Evolutionary conservation across 1,140 invertebrate genomes (phyloP).

Genomic region (Pristionchus pacificus): DNA sequence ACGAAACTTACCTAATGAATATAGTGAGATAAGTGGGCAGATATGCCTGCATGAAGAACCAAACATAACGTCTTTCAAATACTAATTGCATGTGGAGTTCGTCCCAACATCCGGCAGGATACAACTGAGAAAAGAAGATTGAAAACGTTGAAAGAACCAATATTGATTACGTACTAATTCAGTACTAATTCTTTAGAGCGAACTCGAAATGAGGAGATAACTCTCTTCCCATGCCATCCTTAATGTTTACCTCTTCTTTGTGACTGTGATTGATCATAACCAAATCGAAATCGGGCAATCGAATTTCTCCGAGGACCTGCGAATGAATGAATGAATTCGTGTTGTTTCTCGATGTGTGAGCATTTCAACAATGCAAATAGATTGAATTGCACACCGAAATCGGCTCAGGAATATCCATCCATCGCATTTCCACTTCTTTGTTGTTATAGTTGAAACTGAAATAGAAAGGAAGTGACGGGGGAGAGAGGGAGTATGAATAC

Average conservation of each 20-base stretch:
- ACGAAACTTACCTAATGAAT: conserved; percentile 44
- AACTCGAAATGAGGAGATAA: no score
- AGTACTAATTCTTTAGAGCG: no score
- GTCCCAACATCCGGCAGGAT: conserved; percentile 56
- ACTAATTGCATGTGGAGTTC: conserved; percentile 51
- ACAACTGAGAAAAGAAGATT: conserved; percentile 34
- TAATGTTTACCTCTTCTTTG: no score
- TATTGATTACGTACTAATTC: neutral
- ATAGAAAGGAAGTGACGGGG: neutral
- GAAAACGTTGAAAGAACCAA: neutral
- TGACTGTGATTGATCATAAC: conserved; percentile 44
- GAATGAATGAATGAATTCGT: no score
- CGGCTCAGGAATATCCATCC: conserved; percentile 31
- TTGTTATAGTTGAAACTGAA: conserved; percentile 41
- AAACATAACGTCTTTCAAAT: conserved; percentile 47
- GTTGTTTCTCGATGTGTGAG: no score
- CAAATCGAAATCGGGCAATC: conserved; percentile 48
- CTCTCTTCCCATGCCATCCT: no score
- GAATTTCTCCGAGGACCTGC: conserved; percentile 41
- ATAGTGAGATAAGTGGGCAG: conserved; percentile 56
- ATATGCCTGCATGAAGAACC: conserved; percentile 57
- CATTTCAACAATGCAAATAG: neutral
- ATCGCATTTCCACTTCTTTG: conserved; percentile 51
- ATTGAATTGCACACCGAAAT: conserved; percentile 35
- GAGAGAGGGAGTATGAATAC: conserved; percentile 10